Conservation (phyloP, 2,797 vertebrate genomes). For the Sylvilagus floridanus region DNA sequence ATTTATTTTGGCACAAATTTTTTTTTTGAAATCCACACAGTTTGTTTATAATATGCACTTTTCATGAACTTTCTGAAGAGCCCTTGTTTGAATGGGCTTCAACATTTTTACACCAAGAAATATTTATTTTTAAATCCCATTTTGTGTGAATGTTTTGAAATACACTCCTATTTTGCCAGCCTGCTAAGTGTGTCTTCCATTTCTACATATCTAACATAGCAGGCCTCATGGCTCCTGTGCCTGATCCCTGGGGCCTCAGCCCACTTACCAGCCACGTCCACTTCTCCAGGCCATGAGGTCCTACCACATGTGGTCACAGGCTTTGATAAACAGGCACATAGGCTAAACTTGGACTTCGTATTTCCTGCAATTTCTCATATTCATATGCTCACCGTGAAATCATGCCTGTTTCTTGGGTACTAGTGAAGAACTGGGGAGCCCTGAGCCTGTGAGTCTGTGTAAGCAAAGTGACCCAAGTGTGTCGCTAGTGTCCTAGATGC, state of each 20-base stretch:
- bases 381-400: not conserved
- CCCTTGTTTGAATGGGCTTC: no score
- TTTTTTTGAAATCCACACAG: no score
- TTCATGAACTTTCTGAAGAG: no score
- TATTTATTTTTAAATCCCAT: no score
- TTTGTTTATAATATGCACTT: no score
- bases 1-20: no score
- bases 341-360: not conserved
- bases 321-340: not conserved
- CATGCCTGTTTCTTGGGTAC: not conserved
- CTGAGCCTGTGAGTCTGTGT: not conserved
- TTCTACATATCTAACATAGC: not conserved
- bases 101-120: no score
- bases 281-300: not conserved
- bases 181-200: not conserved
- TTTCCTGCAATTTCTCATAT: conserved; percentile 8
- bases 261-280: not conserved
- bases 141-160: no score
- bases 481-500: not conserved
- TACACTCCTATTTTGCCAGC: not conserved
- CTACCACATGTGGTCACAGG: not conserved
- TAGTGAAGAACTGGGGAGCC: not conserved
- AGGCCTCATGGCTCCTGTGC: not conserved
- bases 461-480: not conserved
- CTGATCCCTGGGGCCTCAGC: not conserved